These are phyloP conservation scores for Gymnopithys bicolor DNA, from an alignment of 2,797 vertebrate species.

Conservation along the genomic window DNA sequence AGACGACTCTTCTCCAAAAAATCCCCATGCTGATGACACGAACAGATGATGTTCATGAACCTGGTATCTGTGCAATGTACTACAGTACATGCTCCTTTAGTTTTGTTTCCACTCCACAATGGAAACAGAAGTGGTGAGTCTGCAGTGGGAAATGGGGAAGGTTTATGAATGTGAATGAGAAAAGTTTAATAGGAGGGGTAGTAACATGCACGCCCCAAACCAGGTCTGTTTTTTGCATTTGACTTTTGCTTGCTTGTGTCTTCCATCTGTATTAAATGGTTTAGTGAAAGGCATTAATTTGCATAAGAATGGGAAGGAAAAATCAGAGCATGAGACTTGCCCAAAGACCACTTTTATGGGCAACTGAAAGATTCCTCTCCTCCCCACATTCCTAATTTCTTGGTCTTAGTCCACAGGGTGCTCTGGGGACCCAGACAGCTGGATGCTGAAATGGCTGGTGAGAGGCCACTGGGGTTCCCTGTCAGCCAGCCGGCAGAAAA, in stretches of 20 bases:
- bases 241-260: background rate
- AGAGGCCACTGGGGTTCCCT: background rate
- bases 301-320: background rate
- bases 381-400: background rate
- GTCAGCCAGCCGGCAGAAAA: background rate
- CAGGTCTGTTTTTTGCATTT: background rate
- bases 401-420: background rate
- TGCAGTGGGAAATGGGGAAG: background rate
- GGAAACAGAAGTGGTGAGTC: background rate
- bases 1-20: background rate
- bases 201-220: background rate
- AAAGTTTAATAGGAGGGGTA: background rate
- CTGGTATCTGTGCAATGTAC: background rate
- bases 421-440: background rate
- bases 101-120: background rate
- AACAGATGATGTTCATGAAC: background rate
- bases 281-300: background rate
- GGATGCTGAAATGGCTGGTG: background rate
- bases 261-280: background rate
- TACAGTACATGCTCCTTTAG: background rate
- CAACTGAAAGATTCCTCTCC: background rate
- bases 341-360: background rate
- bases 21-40: background rate
- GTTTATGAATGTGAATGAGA: background rate
- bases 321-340: background rate